Conservation (phyloP, 2,888 invertebrate species). For the Argyra leucocephala region DNA sequence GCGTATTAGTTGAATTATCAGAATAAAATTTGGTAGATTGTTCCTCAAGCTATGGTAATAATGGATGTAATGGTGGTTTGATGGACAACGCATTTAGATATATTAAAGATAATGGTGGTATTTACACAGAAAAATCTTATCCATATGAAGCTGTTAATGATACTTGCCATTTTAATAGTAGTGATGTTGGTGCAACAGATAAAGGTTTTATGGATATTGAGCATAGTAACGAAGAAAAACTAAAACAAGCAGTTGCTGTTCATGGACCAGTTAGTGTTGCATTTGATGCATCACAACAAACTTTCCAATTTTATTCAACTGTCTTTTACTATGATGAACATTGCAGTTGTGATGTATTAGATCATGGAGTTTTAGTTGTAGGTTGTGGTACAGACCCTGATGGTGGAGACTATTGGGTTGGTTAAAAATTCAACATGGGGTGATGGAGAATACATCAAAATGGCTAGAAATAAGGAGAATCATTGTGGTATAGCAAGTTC, state of each 20-base stretch:
- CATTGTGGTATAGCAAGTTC: constrained; percentile 77
- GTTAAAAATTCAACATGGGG: constrained; percentile 72
- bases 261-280: constrained; percentile 79
- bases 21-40: constrained; percentile 92
- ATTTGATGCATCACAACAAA: constrained; percentile 76
- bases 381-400: constrained; percentile 41
- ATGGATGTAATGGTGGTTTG: constrained; percentile 72
- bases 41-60: constrained; percentile 70
- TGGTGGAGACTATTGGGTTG: constrained; percentile 56
- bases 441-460: constrained; percentile 73
- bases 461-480: constrained; percentile 74
- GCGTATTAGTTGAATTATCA: constrained; percentile 69
- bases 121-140: constrained; percentile 81
- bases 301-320: constrained; percentile 75
- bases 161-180: constrained; percentile 56
- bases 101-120: constrained; percentile 70
- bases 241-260: constrained; percentile 70
- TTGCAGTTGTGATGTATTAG: constrained; percentile 62
- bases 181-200: constrained; percentile 66
- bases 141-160: constrained; percentile 74
- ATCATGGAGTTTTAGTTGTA: constrained; percentile 60
- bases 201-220: constrained; percentile 70
- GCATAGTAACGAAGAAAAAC: constrained; percentile 56
- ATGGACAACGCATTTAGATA: constrained; percentile 79
- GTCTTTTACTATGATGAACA: constrained; percentile 73